Evolutionary conservation across 1,140 invertebrate genomes (phyloP).

Genomic region (Heterodera schachtii): DNA sequence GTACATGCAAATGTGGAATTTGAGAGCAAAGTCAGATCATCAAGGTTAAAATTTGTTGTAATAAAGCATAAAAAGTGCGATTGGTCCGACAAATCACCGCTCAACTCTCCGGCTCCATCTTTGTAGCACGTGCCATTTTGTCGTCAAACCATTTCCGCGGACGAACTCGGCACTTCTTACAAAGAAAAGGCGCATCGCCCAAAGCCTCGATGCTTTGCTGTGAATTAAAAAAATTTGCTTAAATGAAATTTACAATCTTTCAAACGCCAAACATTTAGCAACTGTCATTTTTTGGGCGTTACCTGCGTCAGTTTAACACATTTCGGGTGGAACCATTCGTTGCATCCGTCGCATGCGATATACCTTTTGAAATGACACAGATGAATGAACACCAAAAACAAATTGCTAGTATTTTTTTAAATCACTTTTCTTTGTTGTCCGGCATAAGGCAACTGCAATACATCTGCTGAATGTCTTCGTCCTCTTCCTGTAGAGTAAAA

Average conservation of each 20-base stretch:
- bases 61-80: no score
- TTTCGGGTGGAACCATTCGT: not conserved
- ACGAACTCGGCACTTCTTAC: not conserved
- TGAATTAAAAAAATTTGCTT: not conserved
- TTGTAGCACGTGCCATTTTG: not conserved
- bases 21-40: no score
- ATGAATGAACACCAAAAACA: not conserved
- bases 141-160: not conserved
- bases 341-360: not conserved
- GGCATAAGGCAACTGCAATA: not conserved
- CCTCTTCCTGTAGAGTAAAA: not conserved
- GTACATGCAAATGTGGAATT: no score
- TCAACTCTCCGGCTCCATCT: not conserved
- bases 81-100: no score
- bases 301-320: not conserved
- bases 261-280: not conserved
- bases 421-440: not conserved
- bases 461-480: not conserved
- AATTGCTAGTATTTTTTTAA: not conserved
- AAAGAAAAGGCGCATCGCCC: not conserved
- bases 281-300: not conserved
- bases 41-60: no score
- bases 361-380: not conserved
- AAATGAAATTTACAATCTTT: not conserved
- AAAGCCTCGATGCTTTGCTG: not conserved